A percentile compares a stretch with the other conserved stretches of the same genome.
Conservation (phyloP, 2,113 vertebrate species). For the Ciconia stormi region DNA sequence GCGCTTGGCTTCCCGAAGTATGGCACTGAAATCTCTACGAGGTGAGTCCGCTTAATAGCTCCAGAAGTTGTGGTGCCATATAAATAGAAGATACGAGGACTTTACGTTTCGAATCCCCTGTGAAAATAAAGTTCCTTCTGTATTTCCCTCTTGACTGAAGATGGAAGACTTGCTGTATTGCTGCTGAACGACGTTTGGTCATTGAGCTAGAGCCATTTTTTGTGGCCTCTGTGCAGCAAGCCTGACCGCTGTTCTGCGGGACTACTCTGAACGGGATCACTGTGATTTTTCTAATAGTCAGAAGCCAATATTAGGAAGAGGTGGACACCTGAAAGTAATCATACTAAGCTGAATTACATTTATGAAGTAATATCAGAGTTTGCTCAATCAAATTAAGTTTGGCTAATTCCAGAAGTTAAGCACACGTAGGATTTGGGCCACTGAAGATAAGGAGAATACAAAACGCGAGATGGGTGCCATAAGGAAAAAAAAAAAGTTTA, state of each 20-base stretch:
- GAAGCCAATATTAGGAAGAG: not conserved
- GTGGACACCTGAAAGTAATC: accelerated
- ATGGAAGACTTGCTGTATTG: not conserved
- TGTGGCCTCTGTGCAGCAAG: not conserved
- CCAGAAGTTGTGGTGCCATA: accelerated
- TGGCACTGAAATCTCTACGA: conserved; percentile 84
- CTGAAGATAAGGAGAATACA: not conserved
- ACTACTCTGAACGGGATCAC: not conserved
- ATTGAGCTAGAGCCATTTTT: accelerated
- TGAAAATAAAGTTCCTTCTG: not conserved
- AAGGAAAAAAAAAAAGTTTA: not conserved
- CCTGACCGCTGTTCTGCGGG: too few relatives aligned
- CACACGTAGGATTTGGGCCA: not conserved
- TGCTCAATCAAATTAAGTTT: not conserved
- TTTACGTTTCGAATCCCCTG: accelerated
- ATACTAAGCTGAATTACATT: not conserved
- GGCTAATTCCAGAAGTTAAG: not conserved
- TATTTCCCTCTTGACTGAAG: accelerated
- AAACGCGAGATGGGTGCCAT: not conserved
- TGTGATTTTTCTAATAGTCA: not conserved
- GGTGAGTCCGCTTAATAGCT: conserved; percentile 65
- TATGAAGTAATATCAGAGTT: not conserved
- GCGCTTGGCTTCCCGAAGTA: conserved; percentile 89
- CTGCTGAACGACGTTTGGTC: not conserved
- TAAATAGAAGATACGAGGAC: accelerated